Base-by-base conservation (phyloP, 1,140 invertebrate genomes). In the Diorhabda sublineata region DNA sequence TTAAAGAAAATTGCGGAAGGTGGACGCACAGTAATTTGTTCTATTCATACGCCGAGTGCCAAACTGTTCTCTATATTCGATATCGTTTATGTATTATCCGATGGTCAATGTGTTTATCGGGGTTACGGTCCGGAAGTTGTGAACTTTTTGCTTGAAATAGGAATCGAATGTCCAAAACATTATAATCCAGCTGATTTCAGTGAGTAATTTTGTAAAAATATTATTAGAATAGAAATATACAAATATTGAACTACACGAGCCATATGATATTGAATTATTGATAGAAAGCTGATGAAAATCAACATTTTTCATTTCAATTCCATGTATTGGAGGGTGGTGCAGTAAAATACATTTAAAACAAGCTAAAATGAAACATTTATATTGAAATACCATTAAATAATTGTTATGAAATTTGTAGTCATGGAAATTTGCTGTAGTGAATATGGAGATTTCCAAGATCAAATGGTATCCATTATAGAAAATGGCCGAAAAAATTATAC, bases 1-100 rank as follows among this genome's bases (percentile, higher is more conserved):
- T 80, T 95, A 3, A 91, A 92, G 79, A 85, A 87, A 43, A 83
- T 98, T 52, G 93, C 95, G 0, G 78, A 87, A 57, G 91, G 88
- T 3, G 93, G 94, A 1, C 84, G 94, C 47, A 96, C 94, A 0
- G 90, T 98, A 0, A 87, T 97, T 11, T 97, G 94, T 78, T 96
- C 94, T 0, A 89, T 98, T 42, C 96, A 98, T 78, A 96, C 95
- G 26, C 96, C 96, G 0, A 95, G 92, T 70, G 91, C 91, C 0
- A 87, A 86, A 60, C 82, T 92, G 52, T 93, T 94, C 77, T 81
- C 88, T 0, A 88, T 89, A 81, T 92, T 93, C 77, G 90, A 93
- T 80, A 87, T 91, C 58, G 86, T 92, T 1, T 94, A 92, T 72
- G 86, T 92, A 2, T 84, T 94, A 0, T 85, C 90, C 0, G 84